These are phyloP conservation scores for Sarcoramphus papa DNA, from an alignment of 2,797 vertebrate species.

Conservation along the genomic window DNA sequence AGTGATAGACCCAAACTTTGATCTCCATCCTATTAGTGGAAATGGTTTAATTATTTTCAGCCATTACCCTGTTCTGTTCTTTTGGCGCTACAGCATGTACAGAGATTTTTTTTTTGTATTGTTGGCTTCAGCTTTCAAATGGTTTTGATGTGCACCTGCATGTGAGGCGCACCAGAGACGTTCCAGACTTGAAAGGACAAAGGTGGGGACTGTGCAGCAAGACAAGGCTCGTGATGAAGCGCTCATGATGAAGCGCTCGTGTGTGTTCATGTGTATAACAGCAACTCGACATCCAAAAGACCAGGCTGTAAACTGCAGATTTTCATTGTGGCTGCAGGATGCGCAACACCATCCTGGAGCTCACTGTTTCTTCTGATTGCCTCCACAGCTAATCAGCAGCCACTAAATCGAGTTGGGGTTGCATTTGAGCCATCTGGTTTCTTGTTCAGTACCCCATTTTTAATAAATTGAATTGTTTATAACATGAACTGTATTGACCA, in stretches of 20 bases:
- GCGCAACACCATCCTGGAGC: neutral
- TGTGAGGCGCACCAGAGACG: accelerated
- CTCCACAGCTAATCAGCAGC: neutral
- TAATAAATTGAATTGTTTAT: neutral
- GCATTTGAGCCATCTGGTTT: neutral
- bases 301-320: neutral
- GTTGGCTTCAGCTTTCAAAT: neutral
- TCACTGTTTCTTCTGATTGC: neutral
- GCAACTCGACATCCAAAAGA: neutral
- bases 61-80: neutral
- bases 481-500: neutral
- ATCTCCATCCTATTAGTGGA: constrained; percentile 7
- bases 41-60: constrained; percentile 22
- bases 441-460: neutral
- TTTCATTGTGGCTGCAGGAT: neutral
- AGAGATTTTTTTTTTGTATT: neutral
- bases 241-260: accelerated
- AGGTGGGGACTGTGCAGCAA: neutral
- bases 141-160: constrained; percentile 28
- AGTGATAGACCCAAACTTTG: constrained; percentile 30
- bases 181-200: neutral
- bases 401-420: neutral
- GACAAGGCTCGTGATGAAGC: accelerated
- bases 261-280: neutral
- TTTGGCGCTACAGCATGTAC: neutral